phyloP scores from a whole-genome alignment of 2,113 vertebrate species.

The Xenopus borealis region DNA sequence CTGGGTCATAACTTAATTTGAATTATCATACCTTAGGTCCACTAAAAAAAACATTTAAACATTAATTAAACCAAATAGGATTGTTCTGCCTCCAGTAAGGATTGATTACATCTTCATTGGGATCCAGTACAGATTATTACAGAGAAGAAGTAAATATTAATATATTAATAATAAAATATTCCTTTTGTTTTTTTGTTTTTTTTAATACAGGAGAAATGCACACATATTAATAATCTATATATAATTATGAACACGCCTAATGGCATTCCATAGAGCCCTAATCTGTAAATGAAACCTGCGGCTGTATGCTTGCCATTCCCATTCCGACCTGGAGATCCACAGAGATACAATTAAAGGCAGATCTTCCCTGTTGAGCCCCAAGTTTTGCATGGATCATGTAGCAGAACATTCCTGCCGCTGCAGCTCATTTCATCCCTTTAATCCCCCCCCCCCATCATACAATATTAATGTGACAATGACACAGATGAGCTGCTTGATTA shows the following conservation, averaged over 20 bases:
- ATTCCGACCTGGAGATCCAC: neutral
- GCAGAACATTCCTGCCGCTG: slow-evolving; percentile 35
- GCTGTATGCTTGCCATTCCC: neutral
- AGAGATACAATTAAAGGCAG: slow-evolving; percentile 17
- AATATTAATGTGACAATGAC: slow-evolving; percentile 47
- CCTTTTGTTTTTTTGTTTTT: no score
- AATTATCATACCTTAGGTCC: no score
- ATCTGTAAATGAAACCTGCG: neutral
- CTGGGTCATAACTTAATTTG: no score
- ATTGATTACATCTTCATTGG: no score
- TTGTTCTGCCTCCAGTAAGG: no score
- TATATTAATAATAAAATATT: no score
- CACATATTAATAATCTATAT: neutral
- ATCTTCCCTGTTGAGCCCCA: slow-evolving; percentile 13
- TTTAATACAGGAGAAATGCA: neutral
- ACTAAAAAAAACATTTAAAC: no score
- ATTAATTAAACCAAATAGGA: no score
- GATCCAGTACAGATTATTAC: no score
- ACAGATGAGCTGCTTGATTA: slow-evolving; percentile 44
- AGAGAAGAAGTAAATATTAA: no score
- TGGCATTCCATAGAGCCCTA: neutral
- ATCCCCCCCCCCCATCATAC: slow-evolving; percentile 28
- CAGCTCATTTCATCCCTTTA: slow-evolving; percentile 40
- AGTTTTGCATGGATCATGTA: slow-evolving; percentile 20
- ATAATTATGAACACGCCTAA: neutral